Evolutionary conservation across 2,113 vertebrate species (phyloP), one percentile per base, ranked within the genome.

Genomic region (Micromys minutus): DNA sequence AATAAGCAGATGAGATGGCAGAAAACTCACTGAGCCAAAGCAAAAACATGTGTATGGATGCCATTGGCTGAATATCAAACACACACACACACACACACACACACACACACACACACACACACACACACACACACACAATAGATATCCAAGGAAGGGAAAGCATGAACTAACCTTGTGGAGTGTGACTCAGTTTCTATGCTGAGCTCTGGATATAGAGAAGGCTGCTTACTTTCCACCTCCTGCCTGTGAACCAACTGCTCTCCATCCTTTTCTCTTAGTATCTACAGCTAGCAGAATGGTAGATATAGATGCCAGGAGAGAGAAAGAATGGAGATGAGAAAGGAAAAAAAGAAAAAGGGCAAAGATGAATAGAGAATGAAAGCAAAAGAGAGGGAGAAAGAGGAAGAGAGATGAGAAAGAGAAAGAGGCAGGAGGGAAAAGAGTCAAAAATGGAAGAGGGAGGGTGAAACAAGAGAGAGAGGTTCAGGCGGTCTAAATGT

Each of bases 361-460:
- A 77, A 5, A 26, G 2, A 31, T 50, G 75, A 59, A 12, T 22
- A 42, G 21, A 10, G 42, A 26, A 47, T 31, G 26, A 31, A 45
- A 79, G 31, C n/a, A 4, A 57, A 7, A 57, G 90, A 75, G 80
- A 24, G 5, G 63, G 1, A 36, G 52, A 21, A 57, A 57, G 4
- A 5, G 21, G 3, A 4, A 39, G 7, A 31, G 52, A 1, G 26
- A 11, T 47, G 19, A 75, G 22, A 16, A 34, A 36, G 31, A 69
- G 10, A 12, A 2, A 31, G 13, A 21, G 42, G 1, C 11, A 57
- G 1, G 34, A 16, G 2, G 4, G 31, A 9, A 9, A 19, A 10
- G 2, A 22, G n/a, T n/a, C n/a, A n/a, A n/a, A n/a, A n/a, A n/a
- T n/a, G n/a, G n/a, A 55, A 21, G 10, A 21, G 34, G 34, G 10